Evolutionary conservation across 1,140 invertebrate species (phyloP).

Genomic region (Diabrotica virgifera): DNA sequence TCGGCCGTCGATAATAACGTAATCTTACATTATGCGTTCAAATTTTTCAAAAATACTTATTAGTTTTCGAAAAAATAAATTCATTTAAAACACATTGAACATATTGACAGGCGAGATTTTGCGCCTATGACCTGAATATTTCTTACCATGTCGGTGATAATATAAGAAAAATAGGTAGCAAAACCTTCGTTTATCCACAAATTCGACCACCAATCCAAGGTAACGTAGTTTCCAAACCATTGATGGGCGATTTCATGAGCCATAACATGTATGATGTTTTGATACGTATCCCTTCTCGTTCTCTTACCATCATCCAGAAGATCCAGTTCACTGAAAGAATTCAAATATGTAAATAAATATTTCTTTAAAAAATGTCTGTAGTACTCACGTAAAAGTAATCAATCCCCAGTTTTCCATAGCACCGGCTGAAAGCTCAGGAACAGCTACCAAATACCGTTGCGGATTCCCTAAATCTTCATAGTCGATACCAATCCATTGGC

Average conservation of each 20-base stretch:
- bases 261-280: constrained; percentile 54
- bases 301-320: constrained; percentile 55
- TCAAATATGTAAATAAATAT: constrained; percentile 4
- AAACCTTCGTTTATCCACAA: constrained; percentile 56
- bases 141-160: constrained; percentile 32
- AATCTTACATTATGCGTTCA: too few relatives aligned
- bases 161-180: constrained; percentile 50
- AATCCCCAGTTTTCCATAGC: constrained; percentile 91
- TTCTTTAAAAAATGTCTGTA: neutral
- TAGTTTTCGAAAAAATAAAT: too few relatives aligned
- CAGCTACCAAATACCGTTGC: constrained; percentile 62
- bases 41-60: too few relatives aligned
- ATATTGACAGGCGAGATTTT: too few relatives aligned
- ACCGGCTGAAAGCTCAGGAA: constrained; percentile 81
- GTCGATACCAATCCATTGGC: constrained; percentile 47
- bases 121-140: too few relatives aligned
- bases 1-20: too few relatives aligned
- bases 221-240: constrained; percentile 72
- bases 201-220: constrained; percentile 54
- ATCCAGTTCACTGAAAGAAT: constrained; percentile 54
- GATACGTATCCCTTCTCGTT: constrained; percentile 47
- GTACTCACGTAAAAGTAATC: constrained; percentile 79
- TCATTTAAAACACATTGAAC: too few relatives aligned
- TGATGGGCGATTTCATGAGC: constrained; percentile 64
- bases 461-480: constrained; percentile 40